Conservation (phyloP, 2,797 vertebrate species). For the Poeciliopsis paucimaculata region DNA sequence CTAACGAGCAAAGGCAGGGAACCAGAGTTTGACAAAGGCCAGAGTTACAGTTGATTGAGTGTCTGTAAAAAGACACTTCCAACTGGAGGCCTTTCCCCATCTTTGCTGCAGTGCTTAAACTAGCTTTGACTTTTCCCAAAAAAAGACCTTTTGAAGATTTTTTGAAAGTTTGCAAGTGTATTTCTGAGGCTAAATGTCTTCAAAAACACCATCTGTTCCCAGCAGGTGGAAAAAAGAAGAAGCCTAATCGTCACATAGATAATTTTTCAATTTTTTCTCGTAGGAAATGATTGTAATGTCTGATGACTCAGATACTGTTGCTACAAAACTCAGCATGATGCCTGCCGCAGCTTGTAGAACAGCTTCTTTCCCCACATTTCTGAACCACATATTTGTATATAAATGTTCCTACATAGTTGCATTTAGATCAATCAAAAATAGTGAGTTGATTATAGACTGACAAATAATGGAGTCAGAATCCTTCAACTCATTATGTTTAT, state of each 20-base stretch:
- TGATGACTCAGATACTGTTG: conserved; percentile 54
- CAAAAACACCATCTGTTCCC: conserved; percentile 69
- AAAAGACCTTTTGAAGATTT: conserved; percentile 9
- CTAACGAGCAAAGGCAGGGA: conserved; percentile 32
- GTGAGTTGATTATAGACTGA: background rate
- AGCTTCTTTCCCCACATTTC: conserved; percentile 1
- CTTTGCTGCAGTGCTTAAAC: conserved; percentile 28
- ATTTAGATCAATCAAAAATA: background rate
- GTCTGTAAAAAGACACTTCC: conserved; percentile 50
- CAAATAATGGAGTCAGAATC: background rate
- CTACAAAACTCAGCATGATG: conserved; percentile 30
- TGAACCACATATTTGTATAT: conserved; percentile 4
- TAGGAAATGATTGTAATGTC: conserved; percentile 48
- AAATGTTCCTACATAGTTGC: background rate
- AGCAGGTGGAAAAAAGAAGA: conserved; percentile 65
- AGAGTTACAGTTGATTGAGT: conserved; percentile 59
- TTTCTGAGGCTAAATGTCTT: conserved; percentile 43
- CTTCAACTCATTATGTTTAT: no score
- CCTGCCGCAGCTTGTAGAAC: conserved; percentile 10
- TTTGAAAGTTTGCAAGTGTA: conserved; percentile 15
- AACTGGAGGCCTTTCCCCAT: conserved; percentile 7
- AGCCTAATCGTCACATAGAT: conserved; percentile 60
- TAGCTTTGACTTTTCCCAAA: conserved; percentile 43
- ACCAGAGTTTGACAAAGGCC: conserved; percentile 57
- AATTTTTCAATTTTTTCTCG: conserved; percentile 54